Evolutionary conservation across 2,113 vertebrate species (phyloP), one percentile per base, ranked within the genome.

Genomic region (Tyrannus savana): DNA sequence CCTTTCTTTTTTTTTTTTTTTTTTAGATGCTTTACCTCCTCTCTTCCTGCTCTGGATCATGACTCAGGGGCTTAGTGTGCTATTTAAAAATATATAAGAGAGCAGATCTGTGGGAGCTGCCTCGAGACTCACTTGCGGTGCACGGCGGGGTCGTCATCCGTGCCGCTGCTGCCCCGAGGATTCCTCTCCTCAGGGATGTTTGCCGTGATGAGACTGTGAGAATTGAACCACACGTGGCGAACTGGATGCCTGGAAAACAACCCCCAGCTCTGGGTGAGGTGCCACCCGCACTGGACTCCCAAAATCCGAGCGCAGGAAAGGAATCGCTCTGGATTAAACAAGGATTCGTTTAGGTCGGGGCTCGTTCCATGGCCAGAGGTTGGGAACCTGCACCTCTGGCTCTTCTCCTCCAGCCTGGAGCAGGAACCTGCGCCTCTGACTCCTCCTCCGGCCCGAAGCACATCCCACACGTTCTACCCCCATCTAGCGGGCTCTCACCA

Each of bases 171-270:
- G 0, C 98, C 99, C 2, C 99, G 98, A 7, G 99, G 98, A 7
- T 68, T 98, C 91, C 98, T 99, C 91, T 99, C 99, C 23, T 99
- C 98, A 0, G 99, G 99, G 97, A 99, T 92, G 92, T 99, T 99
- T 84, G 99, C 99, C 0, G 99, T 99, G 93, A 99, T 97, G 87
- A 99, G 98, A 56, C 98, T 98, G 94, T 99, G 99, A 69, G 94
- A 97, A 93, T 98, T 97, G 94, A 99, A 99, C 80, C 97, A 96
- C 8, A 99, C 15, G 31, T 98, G 98, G 10, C 99, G 98, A 3
- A 99, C 99, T 0, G 99, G 99, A 92, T 99, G 99, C 21, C 99
- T 99, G 97, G 3, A 97, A 96, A 84, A 92, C 5, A 87, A 50
- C 23, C 58, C 55, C 37, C 60, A 50, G 76, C 53, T 16, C 9